phyloP scores from a whole-genome alignment of 1,140 invertebrate genomes.

The Dendroctonus ponderosae region DNA sequence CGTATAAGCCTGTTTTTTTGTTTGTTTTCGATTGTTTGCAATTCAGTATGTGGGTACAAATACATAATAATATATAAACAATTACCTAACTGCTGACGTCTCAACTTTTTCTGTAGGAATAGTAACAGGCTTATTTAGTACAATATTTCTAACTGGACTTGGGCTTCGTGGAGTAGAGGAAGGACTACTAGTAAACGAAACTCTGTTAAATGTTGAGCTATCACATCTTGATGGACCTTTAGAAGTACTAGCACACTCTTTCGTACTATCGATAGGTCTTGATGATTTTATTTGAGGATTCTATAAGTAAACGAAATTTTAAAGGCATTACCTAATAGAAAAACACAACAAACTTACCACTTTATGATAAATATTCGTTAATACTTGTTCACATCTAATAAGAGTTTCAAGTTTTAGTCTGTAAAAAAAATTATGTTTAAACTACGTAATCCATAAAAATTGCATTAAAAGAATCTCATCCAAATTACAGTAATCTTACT shows the following conservation, averaged over 20 bases:
- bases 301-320: conserved; percentile 25
- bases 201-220: too few species aligned
- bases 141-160: conserved; percentile 46
- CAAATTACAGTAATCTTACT: conserved; percentile 49
- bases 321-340: not conserved
- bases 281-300: conserved; percentile 22
- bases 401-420: conserved; percentile 67
- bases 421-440: conserved; percentile 45
- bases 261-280: not conserved
- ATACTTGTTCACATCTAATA: conserved; percentile 63
- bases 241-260: not conserved
- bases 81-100: not conserved
- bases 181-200: conserved; percentile 4
- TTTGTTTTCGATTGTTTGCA: too few species aligned
- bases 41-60: too few species aligned
- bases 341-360: conserved; percentile 53
- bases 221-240: not conserved
- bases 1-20: too few species aligned
- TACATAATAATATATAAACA: not conserved
- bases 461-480: not conserved
- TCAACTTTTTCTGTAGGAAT: conserved; percentile 50
- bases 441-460: conserved; percentile 4
- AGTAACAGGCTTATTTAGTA: conserved; percentile 43
- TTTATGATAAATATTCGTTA: conserved; percentile 62
- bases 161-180: conserved; percentile 52